Base-by-base conservation (phyloP, 1,140 invertebrate genomes). In the Matsumurasca onukii region DNA sequence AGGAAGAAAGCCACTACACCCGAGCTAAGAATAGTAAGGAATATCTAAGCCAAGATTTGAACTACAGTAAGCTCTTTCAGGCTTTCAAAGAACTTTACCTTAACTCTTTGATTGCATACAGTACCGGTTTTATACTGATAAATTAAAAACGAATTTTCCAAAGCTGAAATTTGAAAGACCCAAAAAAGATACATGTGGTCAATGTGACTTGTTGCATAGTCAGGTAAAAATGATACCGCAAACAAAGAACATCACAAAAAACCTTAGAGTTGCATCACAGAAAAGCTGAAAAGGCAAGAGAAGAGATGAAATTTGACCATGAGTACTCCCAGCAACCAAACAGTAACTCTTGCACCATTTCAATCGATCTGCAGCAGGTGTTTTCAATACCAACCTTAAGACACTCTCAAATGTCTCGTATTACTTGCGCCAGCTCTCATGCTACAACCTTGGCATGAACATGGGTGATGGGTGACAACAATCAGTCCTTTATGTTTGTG, bases 341-440 rank as follows among this genome's bases (percentile, higher is more conserved):
- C 27, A 68, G 66, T 68, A 31, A 68, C 30, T 63, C 29, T 15
- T 52, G 45, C 61, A 61, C 66, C 17, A 61, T 55, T 59, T 45
- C 24, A 17, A 62, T 67, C n/a, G 66, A 70, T 31, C 48, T 69
- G 29, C 66, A 70, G 55, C 52, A 70, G 66, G 62, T 66, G 2
- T 31, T 72, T 29, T 62, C 63, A 48, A 59, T 51, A 27, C 70
- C 70, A 34, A 29, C 31, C 22, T 52, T 69, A n/a, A 31, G 67
- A 30, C 57, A 66, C 39, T 39, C 49, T 22, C 31, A 57, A 0
- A 29, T 67, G 31, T n/a, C n/a, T n/a, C n/a, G n/a, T 73, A 72
- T 59, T 73, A 73, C 55, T 51, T 48, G 3, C 34, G 69, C 22
- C 71, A 73, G 51, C 69, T 73, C 12, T 73, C 64, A 30, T 63